Conservation (phyloP, 2,113 vertebrate species). For the Tauraco erythrolophus region DNA sequence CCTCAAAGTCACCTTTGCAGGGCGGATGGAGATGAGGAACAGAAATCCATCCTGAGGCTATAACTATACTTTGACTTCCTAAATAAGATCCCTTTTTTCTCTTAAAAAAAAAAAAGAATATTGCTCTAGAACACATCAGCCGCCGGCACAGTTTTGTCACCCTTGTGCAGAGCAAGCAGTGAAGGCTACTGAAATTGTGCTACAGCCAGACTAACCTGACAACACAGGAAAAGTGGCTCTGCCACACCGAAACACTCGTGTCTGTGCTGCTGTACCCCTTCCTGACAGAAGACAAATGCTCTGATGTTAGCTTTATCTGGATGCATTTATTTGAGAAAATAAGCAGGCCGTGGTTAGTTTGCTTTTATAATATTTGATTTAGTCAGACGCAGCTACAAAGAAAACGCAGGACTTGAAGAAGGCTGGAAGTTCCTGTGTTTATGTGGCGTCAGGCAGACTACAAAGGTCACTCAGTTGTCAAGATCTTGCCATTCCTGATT, state of each 20-base stretch:
- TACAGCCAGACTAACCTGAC: not conserved
- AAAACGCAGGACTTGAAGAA: not conserved
- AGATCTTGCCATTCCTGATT: not conserved
- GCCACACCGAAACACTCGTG: accelerated
- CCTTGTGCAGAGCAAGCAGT: not conserved
- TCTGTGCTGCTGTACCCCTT: not conserved
- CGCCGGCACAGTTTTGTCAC: not conserved
- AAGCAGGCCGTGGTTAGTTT: not conserved
- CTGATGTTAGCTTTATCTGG: not conserved
- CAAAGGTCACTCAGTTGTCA: not conserved
- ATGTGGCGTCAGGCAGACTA: not conserved
- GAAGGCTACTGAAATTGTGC: not conserved
- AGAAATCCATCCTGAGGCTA: not conserved
- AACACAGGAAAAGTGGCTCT: not conserved
- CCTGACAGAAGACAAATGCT: not conserved
- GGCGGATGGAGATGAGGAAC: not conserved
- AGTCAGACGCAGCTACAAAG: not conserved
- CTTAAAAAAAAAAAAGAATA: not conserved
- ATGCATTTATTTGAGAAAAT: not conserved
- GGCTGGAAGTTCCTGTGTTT: not conserved
- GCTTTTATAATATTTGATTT: not conserved
- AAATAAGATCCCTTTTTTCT: not conserved
- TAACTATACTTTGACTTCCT: not conserved
- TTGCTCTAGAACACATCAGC: not conserved
- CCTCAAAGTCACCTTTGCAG: not conserved